A percentile compares a stretch with the other conserved stretches of the same genome.
Conservation (phyloP, 1,140 invertebrate genomes). For the Drosophila pandora region DNA sequence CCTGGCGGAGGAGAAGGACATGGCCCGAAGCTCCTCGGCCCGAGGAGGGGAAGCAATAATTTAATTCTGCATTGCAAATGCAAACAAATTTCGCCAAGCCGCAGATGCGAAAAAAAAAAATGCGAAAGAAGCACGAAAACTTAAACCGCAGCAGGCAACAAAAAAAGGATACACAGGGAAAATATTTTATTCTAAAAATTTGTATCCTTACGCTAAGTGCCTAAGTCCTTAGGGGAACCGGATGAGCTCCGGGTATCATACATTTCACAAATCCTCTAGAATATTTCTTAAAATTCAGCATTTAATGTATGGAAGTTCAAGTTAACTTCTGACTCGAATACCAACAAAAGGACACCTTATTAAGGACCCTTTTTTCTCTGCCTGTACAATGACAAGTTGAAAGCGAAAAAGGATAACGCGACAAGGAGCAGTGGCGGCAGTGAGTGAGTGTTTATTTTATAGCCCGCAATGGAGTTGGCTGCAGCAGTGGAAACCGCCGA, state of each 20-base stretch:
- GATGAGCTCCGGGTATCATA: too few relatives aligned
- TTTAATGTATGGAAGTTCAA: not conserved
- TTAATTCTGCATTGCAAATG: constrained; percentile 81
- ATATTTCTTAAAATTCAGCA: too few relatives aligned
- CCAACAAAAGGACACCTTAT: not conserved
- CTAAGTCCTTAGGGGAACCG: too few relatives aligned
- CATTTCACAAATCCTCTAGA: too few relatives aligned
- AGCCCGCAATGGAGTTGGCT: constrained; percentile 71
- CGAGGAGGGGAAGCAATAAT: constrained; percentile 73
- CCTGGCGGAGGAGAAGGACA: constrained; percentile 11
- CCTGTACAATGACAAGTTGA: constrained; percentile 28
- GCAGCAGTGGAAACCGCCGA: constrained; percentile 10
- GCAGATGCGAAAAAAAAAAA: constrained; percentile 44
- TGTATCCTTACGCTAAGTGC: too few relatives aligned
- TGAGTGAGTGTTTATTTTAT: constrained; percentile 81
- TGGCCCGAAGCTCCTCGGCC: not conserved
- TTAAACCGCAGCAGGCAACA: constrained; percentile 69
- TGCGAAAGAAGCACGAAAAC: constrained; percentile 48
- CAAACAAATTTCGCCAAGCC: constrained; percentile 78
- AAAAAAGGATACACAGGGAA: constrained; percentile 36
- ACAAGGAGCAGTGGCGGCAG: constrained; percentile 58
- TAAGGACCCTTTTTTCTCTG: constrained; percentile 1
- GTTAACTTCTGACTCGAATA: not conserved
- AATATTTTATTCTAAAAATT: not conserved
- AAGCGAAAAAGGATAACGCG: constrained; percentile 31